These are phyloP conservation scores for Leptogaster cylindrica DNA, from an alignment of 2,888 invertebrate species.

Conservation along the genomic window DNA sequence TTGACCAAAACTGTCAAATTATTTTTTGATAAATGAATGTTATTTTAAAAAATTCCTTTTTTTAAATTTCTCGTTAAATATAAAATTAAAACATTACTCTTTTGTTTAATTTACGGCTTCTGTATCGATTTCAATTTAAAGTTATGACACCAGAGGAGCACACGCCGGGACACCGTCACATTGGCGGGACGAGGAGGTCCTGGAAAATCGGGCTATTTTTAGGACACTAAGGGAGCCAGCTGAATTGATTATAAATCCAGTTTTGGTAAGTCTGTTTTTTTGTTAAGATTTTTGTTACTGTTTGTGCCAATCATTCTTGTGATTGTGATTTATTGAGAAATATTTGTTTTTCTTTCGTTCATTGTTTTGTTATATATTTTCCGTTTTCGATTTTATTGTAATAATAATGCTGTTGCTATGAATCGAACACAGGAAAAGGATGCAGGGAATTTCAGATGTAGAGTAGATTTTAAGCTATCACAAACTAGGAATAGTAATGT, in stretches of 20 bases:
- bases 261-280: slow-evolving; percentile 65
- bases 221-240: slow-evolving; percentile 67
- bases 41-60: no score
- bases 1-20: no score
- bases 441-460: slow-evolving; percentile 76
- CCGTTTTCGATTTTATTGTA: slow-evolving; percentile 49
- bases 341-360: slow-evolving; percentile 12
- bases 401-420: slow-evolving; percentile 40
- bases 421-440: slow-evolving; percentile 68
- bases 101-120: not conserved
- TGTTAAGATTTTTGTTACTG: no score
- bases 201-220: slow-evolving; percentile 69
- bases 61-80: not conserved
- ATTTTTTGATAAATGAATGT: no score
- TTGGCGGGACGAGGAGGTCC: slow-evolving; percentile 68
- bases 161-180: slow-evolving; percentile 67
- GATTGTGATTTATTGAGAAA: slow-evolving; percentile 13
- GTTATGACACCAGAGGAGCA: slow-evolving; percentile 69
- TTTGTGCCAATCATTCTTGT: slow-evolving; percentile 3
- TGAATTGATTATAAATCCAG: slow-evolving; percentile 67
- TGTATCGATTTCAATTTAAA: slow-evolving; percentile 53
- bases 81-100: not conserved
- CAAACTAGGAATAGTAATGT: slow-evolving; percentile 79
- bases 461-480: slow-evolving; percentile 79
- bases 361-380: not conserved